These are phyloP conservation scores for Taeniopygia guttata DNA, from an alignment of 2,797 vertebrate genomes.

Conservation along the genomic window DNA sequence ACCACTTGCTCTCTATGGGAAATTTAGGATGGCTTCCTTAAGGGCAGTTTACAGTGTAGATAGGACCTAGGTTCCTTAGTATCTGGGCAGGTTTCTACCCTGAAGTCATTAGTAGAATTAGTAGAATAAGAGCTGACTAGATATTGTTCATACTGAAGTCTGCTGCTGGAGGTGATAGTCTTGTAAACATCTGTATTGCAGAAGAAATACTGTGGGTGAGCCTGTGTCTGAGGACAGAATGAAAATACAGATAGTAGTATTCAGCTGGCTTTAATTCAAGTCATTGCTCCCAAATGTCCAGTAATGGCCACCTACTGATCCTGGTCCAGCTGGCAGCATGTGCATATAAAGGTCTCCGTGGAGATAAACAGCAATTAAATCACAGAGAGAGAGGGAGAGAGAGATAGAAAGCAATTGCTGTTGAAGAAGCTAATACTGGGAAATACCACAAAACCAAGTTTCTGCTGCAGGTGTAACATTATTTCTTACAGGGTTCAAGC, in stretches of 20 bases:
- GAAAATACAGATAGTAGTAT: slow-evolving; percentile 18
- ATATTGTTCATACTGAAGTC: background rate
- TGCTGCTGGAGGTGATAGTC: background rate
- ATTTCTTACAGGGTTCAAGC: background rate
- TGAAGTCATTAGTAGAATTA: background rate
- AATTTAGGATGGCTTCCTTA: background rate
- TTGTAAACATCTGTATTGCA: background rate
- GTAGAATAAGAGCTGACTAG: background rate
- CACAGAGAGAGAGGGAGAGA: background rate
- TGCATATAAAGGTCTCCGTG: background rate
- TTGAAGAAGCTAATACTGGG: background rate
- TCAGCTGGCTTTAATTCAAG: slow-evolving; percentile 48
- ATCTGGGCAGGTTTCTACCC: background rate
- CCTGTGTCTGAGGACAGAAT: background rate
- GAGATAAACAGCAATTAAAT: slow-evolving; percentile 56
- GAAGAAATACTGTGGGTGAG: background rate
- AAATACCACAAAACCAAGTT: slow-evolving; percentile 7
- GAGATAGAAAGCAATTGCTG: background rate
- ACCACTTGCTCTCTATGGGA: background rate
- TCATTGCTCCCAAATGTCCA: slow-evolving; percentile 52
- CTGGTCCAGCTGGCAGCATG: slow-evolving; percentile 46
- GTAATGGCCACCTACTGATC: slow-evolving; percentile 51
- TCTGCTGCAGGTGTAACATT: background rate
- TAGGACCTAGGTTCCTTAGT: background rate
- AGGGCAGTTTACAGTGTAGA: background rate